Evolutionary conservation across 2,888 invertebrate species (phyloP).

Genomic region (Metallyticus violacea): DNA sequence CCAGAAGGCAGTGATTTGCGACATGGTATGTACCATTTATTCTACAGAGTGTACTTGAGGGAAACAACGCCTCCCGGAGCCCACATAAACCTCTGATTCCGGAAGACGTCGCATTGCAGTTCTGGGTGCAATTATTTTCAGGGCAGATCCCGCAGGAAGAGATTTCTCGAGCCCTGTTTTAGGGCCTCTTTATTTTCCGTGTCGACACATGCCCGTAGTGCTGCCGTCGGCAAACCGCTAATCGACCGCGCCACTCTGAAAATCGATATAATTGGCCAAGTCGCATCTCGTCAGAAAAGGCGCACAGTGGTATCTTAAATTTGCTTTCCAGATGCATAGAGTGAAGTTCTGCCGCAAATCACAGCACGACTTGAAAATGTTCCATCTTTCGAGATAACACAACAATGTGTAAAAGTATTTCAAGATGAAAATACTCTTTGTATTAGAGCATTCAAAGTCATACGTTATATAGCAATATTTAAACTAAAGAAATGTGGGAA

Average conservation of each 20-base stretch:
- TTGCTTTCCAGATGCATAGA: too few species aligned
- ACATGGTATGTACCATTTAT: too few species aligned
- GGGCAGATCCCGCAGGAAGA: background rate
- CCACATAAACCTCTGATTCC: background rate
- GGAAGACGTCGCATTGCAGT: background rate
- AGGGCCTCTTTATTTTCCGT: background rate
- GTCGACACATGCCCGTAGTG: background rate
- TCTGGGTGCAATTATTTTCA: background rate
- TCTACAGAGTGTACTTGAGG: background rate
- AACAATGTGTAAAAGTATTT: too few species aligned
- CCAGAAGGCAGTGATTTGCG: background rate
- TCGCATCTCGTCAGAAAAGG: background rate
- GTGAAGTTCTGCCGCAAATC: too few species aligned
- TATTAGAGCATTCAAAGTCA: too few species aligned
- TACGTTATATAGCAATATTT: too few species aligned
- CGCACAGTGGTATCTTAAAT: background rate
- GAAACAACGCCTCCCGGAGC: background rate
- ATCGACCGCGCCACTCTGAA: too few species aligned
- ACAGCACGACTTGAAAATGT: too few species aligned
- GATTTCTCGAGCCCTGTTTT: too few species aligned
- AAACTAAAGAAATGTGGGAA: too few species aligned
- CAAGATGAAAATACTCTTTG: too few species aligned
- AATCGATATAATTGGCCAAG: background rate
- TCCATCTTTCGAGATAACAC: too few species aligned
- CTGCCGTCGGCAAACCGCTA: background rate